These are phyloP conservation scores for Lasioglossum calceatum DNA, from an alignment of 2,888 invertebrate species.

Conservation along the genomic window DNA sequence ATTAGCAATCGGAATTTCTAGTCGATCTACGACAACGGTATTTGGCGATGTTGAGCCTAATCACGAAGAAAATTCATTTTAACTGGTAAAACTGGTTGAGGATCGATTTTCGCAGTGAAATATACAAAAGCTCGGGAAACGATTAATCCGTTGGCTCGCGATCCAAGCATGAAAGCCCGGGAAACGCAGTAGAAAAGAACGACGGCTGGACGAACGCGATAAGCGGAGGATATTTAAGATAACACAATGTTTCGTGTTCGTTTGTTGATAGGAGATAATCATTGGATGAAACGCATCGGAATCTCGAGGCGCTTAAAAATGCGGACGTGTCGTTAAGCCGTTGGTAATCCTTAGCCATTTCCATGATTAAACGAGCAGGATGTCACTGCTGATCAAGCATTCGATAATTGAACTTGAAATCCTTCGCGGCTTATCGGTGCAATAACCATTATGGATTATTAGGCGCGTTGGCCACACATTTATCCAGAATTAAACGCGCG, in stretches of 20 bases:
- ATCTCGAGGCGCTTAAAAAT: not conserved
- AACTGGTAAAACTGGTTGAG: not conserved
- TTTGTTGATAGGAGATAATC: not conserved
- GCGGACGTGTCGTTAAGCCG: not conserved
- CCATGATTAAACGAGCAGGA: not conserved
- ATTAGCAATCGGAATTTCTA: not conserved
- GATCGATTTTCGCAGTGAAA: not conserved
- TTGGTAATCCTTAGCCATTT: not conserved
- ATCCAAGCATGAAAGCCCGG: not conserved
- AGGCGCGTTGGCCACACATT: not conserved
- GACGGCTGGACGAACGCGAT: not conserved
- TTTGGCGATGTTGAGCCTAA: no score
- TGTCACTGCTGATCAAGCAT: not conserved
- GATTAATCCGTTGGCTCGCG: no score
- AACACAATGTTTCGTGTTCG: not conserved
- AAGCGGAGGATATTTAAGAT: not conserved
- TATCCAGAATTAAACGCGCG: not conserved
- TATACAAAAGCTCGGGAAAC: not conserved
- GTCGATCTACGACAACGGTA: not conserved
- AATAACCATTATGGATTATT: constrained; percentile 14
- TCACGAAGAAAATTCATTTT: not conserved
- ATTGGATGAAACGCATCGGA: not conserved
- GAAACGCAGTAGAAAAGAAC: not conserved
- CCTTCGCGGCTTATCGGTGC: not conserved
- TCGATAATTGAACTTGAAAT: not conserved